These are phyloP conservation scores for Paralichthys olivaceus DNA, from an alignment of 2,113 vertebrate genomes.

Conservation along the genomic window DNA sequence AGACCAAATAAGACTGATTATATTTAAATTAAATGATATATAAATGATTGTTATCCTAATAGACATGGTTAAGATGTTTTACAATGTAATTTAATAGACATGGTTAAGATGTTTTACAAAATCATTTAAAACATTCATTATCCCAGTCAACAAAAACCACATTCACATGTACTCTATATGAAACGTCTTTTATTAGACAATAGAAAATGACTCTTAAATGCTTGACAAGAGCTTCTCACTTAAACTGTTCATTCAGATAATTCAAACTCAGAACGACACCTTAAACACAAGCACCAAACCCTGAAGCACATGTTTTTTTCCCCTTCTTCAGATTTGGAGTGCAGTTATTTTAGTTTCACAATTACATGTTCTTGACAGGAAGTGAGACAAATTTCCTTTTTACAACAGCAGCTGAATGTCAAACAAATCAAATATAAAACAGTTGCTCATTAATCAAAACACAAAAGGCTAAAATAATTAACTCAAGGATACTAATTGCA, in stretches of 20 bases:
- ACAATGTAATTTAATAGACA: neutral
- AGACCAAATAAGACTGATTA: too few relatives aligned
- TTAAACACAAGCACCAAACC: conserved; percentile 9
- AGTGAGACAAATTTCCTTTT: conserved; percentile 2
- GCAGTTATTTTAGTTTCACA: conserved; percentile 16
- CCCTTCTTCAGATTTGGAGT: neutral
- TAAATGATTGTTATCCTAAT: neutral
- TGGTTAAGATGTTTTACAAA: too few relatives aligned
- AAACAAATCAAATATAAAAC: conserved; percentile 37
- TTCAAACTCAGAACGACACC: neutral
- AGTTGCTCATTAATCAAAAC: conserved; percentile 7
- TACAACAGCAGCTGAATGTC: conserved; percentile 31
- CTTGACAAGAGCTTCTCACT: neutral
- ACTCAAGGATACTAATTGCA: conserved; percentile 2
- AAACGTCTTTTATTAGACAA: conserved; percentile 38
- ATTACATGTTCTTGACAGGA: neutral
- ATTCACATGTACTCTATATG: neutral
- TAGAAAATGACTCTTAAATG: conserved; percentile 8
- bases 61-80: neutral
- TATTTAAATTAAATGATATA: neutral
- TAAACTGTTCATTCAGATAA: neutral
- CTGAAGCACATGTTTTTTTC: neutral
- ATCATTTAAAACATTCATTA: neutral
- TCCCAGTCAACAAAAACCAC: neutral
- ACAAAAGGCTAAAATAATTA: conserved; percentile 12